phyloP scores from a whole-genome alignment of 2,888 invertebrate species.

The Rotaria macrura region DNA sequence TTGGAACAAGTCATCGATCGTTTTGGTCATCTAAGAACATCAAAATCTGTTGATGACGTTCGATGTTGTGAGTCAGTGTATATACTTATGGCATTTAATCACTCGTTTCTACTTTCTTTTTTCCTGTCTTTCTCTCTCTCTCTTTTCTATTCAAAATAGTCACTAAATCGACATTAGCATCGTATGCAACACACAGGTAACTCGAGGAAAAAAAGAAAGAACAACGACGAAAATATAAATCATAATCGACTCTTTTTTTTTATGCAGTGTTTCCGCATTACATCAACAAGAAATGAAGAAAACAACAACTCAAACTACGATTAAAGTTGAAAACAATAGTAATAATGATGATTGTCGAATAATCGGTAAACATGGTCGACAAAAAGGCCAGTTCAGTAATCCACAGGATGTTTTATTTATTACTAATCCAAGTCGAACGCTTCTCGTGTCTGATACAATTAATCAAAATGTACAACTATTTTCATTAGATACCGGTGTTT shows the following conservation, averaged over 20 bases:
- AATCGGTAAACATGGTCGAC: constrained; percentile 52
- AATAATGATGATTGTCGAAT: constrained; percentile 53
- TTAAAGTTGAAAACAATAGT: constrained; percentile 33
- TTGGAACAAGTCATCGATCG: neutral
- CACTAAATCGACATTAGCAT: neutral
- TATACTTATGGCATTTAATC: neutral
- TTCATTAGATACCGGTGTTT: neutral
- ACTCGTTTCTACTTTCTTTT: neutral
- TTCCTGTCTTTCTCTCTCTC: neutral
- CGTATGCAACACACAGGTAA: neutral
- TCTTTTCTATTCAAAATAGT: neutral
- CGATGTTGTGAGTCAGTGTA: neutral
- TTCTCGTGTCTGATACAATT: constrained; percentile 53
- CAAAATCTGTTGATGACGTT: neutral
- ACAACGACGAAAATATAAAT: neutral
- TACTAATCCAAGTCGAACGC: constrained; percentile 43
- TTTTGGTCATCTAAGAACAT: neutral
- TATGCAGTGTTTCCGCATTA: neutral
- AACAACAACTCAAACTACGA: neutral
- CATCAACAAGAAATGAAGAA: neutral
- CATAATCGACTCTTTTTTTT: neutral
- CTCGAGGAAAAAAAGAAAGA: neutral
- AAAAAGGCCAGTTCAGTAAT: constrained; percentile 54
- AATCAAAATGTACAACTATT: constrained; percentile 51
- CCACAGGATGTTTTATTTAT: constrained; percentile 53